Evolutionary conservation across 2,113 vertebrate genomes (phyloP), one percentile per base, ranked within the genome.

Genomic region (Crypturellus undulatus): DNA sequence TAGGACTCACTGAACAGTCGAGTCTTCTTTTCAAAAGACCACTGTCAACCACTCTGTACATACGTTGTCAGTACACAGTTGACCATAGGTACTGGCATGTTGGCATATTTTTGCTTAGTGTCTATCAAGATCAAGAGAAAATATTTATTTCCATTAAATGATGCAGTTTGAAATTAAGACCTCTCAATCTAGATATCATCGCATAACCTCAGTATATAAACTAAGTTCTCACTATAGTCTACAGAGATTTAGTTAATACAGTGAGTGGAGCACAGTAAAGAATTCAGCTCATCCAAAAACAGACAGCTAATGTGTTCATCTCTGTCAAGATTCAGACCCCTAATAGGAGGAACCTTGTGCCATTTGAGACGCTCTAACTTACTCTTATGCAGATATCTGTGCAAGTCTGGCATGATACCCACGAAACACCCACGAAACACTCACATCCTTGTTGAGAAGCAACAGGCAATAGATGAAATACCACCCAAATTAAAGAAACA

Each of bases 51-150:
- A 87, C 9, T 64, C 64, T 25, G 28, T 22, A 16, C 11, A 30
- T 67, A 30, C 14, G 15, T 56, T 86, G 5, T 14, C 40, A 73
- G 52, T 4, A 51, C 30, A 3, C 0, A 2, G 20, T n/a, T 30
- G 16, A 69, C 21, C 16, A 38, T 4, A 43, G 21, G 38, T 34
- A 21, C 16, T 84, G 40, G 40, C 10, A 11, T 42, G 16, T 15
- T 78, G 10, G 6, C 2, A 14, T 28, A 20, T 56, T 81, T 32
- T 43, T 5, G 0, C 19, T 73, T 89, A 65, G 58, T 71, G 30
- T 20, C 12, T 34, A 40, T n/a, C 16, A 14, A 6, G 4, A 11
- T 16, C 45, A 70, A 84, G 51, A 32, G 9, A 67, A 84, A 79
- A 75, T 26, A 43, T 10, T 65, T 24, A 18, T 42, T 26, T 10